Evolutionary conservation across 2,113 vertebrate genomes (phyloP).

Genomic region (Toxotes chatareus): DNA sequence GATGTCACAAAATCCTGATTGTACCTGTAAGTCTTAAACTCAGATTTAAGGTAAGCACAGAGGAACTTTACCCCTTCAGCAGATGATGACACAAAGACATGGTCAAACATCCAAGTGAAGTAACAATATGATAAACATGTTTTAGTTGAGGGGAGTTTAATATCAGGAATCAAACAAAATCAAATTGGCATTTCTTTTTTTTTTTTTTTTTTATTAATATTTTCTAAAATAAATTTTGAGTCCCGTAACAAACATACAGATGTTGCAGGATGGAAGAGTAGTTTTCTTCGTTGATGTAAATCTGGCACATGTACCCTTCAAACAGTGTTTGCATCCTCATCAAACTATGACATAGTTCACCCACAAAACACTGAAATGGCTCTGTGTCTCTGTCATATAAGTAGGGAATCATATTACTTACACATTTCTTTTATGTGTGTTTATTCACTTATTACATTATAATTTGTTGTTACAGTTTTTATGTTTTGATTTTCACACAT

Average conservation of each 20-base stretch:
- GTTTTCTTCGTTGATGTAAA: background rate
- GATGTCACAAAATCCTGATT: no score
- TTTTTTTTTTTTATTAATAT: background rate
- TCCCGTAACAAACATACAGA: no score
- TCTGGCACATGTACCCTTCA: background rate
- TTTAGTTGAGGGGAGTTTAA: background rate
- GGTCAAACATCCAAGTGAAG: no score
- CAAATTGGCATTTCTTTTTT: background rate
- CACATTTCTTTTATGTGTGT: background rate
- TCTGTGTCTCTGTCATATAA: background rate
- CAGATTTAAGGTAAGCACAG: background rate
- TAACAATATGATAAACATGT: no score
- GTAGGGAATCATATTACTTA: background rate
- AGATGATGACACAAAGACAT: background rate
- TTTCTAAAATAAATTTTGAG: no score
- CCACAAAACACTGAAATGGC: conserved; percentile 9
- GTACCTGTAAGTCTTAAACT: no score
- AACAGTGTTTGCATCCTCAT: background rate
- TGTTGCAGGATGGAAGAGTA: background rate
- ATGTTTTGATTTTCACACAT: background rate
- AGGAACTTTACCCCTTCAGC: background rate
- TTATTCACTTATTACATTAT: background rate
- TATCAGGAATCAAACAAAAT: background rate
- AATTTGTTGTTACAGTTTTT: background rate
- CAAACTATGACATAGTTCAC: background rate